Base-by-base conservation (phyloP, 30 jellyfish, hydroid and myxozoan species). In the Hydra vulgaris region DNA sequence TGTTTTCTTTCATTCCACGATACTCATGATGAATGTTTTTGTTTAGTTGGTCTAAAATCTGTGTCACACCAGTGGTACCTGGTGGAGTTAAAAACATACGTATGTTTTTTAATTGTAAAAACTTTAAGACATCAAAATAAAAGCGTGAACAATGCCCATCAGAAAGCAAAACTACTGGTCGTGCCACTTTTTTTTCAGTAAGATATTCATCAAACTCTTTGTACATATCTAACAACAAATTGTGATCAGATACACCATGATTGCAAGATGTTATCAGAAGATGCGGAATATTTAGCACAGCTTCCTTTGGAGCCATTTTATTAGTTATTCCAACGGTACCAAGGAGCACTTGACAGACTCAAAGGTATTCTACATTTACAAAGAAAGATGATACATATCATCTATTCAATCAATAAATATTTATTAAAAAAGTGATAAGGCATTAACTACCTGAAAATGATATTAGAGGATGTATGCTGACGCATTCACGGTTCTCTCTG, bases 111-210 rank as follows among this genome's bases (percentile, higher is more conserved):
- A 8, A 19, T 73, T 22, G 55, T 20, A 21, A 73, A 73, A 73
- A 73, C 23, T 18, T 7, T 27, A 73, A 25, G 5, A 73, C 81
- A 20, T 73, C 81, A 19, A 3, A 21, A 20, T 73, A 3, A 19
- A 73, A 73, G 25, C 81, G 53, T 73, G 81, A 73, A 73, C 55
- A 4, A 25, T 73, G 81, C 25, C 81, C 81, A 73, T 73, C 81
- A 22, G 81, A 73, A 18, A 4, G 40, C 22, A 73, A 15, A 73
- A 19, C 81, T 19, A 73, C 81, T 21, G 81, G 81, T 7, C 81
- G 81, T 73, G 25, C 12, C 23, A 73, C 20, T 3, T 15, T 20
- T 68, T 68, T 23, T 68, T 23, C n/a, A 3, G 75, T 68, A 16
- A 68, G 75, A 68, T 68, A 68, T 20, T 68, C 75, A 15, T 68